Evolutionary conservation across 2,888 invertebrate genomes (phyloP).

Genomic region (Melieria picta): DNA sequence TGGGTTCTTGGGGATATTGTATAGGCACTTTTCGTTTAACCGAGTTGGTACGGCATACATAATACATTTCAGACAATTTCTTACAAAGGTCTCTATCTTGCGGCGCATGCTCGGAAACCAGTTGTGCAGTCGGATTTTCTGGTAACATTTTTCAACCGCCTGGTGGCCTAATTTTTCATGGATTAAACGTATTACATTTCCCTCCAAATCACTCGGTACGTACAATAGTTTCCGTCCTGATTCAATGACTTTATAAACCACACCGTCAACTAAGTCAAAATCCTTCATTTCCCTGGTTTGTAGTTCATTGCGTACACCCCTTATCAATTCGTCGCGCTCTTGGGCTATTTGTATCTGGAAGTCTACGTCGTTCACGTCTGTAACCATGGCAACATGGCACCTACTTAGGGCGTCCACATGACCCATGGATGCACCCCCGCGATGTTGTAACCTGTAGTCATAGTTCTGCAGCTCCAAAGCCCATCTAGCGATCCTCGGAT

Average conservation of each 20-base stretch:
- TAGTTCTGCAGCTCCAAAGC: conserved; percentile 31
- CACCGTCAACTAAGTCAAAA: conserved; percentile 25
- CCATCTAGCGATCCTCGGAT: conserved; percentile 34
- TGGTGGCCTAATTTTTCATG: conserved; percentile 31
- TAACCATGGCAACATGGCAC: conserved; percentile 11
- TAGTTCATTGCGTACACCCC: too few relatives aligned
- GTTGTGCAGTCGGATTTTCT: too few relatives aligned
- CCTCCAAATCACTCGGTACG: conserved; percentile 17
- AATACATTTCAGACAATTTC: too few relatives aligned
- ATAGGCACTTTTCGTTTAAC: neutral
- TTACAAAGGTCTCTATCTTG: too few relatives aligned
- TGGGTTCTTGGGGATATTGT: conserved; percentile 19
- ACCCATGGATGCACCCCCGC: too few relatives aligned
- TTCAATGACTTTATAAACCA: conserved; percentile 14
- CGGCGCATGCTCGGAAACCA: too few relatives aligned
- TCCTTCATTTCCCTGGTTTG: too few relatives aligned
- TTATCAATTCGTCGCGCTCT: conserved; percentile 11
- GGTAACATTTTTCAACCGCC: conserved; percentile 4
- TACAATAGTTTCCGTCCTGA: conserved; percentile 6
- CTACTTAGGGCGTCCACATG: neutral
- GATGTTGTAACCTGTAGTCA: neutral
- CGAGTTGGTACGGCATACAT: too few relatives aligned
- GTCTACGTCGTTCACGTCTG: conserved; percentile 16
- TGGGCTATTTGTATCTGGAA: conserved; percentile 37
- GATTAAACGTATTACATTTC: conserved; percentile 24